A percentile compares a stretch with the other conserved stretches of the same genome.
Evolutionary conservation across 2,888 invertebrate species (phyloP).

Genomic region (Cinara cedri): DNA sequence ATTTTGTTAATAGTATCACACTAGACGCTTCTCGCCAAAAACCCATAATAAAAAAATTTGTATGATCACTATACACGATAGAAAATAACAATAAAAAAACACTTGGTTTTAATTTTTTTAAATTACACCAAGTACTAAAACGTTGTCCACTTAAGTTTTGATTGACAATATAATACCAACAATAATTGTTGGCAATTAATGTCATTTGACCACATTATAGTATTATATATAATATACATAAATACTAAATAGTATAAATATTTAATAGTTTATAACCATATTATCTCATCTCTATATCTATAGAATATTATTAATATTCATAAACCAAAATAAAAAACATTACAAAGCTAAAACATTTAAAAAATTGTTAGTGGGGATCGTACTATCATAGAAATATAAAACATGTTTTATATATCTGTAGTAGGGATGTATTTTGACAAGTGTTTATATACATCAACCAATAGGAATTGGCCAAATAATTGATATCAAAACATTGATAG

Average conservation of each 20-base stretch:
- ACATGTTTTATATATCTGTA: no score
- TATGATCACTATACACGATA: background rate
- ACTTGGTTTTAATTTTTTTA: background rate
- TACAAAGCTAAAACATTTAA: no score
- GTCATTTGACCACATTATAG: background rate
- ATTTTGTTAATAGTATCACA: slow-evolving; percentile 40
- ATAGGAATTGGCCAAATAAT: slow-evolving; percentile 47
- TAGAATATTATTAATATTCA: no score
- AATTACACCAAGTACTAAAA: background rate
- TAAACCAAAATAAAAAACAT: background rate
- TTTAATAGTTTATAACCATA: no score
- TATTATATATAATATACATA: background rate
- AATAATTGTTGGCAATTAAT: background rate
- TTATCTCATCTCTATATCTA: no score
- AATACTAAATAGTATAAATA: no score
- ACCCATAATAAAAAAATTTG: slow-evolving; percentile 28
- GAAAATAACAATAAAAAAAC: background rate
- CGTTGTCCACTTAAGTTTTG: background rate
- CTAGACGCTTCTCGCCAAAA: slow-evolving; percentile 51
- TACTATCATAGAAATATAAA: no score
- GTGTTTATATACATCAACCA: slow-evolving; percentile 9
- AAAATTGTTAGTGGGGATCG: no score
- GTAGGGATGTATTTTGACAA: slow-evolving; percentile 8
- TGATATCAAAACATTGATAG: slow-evolving; percentile 45
- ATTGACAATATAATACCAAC: background rate